Conservation (phyloP, 2,888 invertebrate species). For the Sarcophaga rosellei region DNA sequence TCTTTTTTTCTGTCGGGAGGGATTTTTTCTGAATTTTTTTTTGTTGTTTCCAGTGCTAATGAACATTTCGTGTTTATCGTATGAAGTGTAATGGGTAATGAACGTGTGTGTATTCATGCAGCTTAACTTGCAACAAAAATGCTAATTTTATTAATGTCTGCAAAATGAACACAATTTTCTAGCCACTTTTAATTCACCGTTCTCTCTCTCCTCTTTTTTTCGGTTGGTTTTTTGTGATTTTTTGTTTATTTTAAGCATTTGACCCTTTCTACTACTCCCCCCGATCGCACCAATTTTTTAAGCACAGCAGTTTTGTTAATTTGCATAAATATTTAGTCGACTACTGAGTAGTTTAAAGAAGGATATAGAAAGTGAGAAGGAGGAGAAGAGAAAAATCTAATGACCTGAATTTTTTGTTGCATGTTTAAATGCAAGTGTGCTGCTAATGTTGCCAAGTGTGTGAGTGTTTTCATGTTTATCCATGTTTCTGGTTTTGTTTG, state of each 20-base stretch:
- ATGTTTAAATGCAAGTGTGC: background rate
- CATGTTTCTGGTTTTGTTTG: slow-evolving; percentile 45
- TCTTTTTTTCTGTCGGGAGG: background rate
- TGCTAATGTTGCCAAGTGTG: background rate
- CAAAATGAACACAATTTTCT: slow-evolving; percentile 46
- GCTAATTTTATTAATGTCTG: slow-evolving; percentile 56
- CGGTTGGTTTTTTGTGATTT: background rate
- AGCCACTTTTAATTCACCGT: background rate
- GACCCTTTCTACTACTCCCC: background rate
- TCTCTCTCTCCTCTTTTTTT: background rate
- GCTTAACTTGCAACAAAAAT: slow-evolving; percentile 42
- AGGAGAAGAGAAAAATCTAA: background rate
- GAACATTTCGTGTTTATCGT: background rate
- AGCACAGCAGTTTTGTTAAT: slow-evolving; percentile 49
- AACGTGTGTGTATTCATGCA: background rate
- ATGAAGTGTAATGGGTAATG: slow-evolving; percentile 1
- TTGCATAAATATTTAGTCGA: slow-evolving; percentile 54
- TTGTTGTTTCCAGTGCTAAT: slow-evolving; percentile 16
- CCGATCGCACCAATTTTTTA: background rate
- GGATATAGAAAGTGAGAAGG: background rate
- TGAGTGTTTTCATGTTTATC: slow-evolving; percentile 5
- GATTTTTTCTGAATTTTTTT: slow-evolving; percentile 1
- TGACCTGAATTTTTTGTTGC: background rate
- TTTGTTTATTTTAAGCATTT: background rate
- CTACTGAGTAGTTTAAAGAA: background rate